Conservation (phyloP, 2,888 invertebrate species). For the Cyclophora albipunctata region DNA sequence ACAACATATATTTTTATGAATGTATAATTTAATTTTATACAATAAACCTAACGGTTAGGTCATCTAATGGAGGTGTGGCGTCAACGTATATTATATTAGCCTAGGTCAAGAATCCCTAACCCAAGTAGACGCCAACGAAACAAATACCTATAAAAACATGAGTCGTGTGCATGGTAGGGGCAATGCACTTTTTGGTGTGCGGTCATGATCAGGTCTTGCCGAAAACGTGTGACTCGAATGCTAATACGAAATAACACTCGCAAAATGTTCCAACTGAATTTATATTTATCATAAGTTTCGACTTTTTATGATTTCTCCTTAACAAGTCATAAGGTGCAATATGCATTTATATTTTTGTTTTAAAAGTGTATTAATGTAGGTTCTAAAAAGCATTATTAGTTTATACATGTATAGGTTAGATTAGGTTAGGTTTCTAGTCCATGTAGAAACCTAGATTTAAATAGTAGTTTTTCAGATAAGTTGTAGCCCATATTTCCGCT, state of each 20-base stretch:
- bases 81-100: constrained; percentile 61
- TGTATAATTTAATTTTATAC: too few relatives aligned
- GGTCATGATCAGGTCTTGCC: constrained; percentile 44
- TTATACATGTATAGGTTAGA: too few relatives aligned
- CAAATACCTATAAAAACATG: constrained; percentile 45
- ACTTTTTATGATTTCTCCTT: neutral
- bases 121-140: constrained; percentile 47
- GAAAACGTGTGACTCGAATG: constrained; percentile 49
- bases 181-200: constrained; percentile 66
- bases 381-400: too few relatives aligned
- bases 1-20: too few relatives aligned
- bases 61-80: constrained; percentile 21
- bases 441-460: too few relatives aligned
- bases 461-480: too few relatives aligned
- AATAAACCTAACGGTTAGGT: constrained; percentile 7
- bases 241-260: constrained; percentile 29
- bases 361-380: too few relatives aligned
- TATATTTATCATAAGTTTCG: too few relatives aligned
- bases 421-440: too few relatives aligned
- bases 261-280: constrained; percentile 1
- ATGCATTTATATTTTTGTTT: neutral
- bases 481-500: too few relatives aligned
- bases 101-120: constrained; percentile 70
- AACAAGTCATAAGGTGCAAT: neutral
- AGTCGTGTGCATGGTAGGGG: constrained; percentile 39